Evolutionary conservation across 2,888 invertebrate genomes (phyloP).

Genomic region (Ormyrus thymus): DNA sequence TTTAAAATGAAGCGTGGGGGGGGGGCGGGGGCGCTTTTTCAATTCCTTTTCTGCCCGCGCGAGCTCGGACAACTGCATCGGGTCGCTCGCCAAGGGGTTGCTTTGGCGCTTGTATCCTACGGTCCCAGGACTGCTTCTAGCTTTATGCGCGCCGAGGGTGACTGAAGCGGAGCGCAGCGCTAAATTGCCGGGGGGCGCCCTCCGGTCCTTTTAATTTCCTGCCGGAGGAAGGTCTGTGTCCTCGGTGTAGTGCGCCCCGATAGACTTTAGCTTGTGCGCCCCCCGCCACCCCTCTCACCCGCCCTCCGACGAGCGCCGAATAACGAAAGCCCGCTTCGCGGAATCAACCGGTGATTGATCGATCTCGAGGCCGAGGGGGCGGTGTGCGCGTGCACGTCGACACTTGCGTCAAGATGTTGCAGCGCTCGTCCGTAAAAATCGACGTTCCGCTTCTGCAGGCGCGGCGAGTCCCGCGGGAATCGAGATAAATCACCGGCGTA

Average conservation of each 20-base stretch:
- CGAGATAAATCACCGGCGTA: constrained; percentile 27
- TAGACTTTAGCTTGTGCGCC: not conserved
- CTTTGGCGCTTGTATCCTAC: no score
- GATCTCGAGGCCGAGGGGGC: not conserved
- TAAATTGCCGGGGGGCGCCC: constrained; percentile 45
- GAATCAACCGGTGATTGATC: constrained; percentile 27
- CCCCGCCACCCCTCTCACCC: no score
- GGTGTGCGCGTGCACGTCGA: not conserved
- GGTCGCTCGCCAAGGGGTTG: no score
- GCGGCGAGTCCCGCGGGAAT: constrained; percentile 3
- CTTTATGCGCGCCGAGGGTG: constrained; percentile 11
- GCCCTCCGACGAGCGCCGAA: no score
- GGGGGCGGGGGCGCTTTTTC: constrained; percentile 16
- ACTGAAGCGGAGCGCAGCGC: not conserved
- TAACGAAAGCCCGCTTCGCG: constrained; percentile 22
- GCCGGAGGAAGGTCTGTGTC: constrained; percentile 19
- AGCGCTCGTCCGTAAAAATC: not conserved
- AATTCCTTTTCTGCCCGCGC: constrained; percentile 36
- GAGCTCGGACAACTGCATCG: not conserved
- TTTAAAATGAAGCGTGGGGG: constrained; percentile 11
- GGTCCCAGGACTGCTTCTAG: not conserved
- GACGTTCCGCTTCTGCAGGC: not conserved
- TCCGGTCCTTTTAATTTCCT: constrained; percentile 57
- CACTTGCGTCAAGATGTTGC: constrained; percentile 45
- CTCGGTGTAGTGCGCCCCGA: not conserved